A percentile compares a stretch with the other conserved stretches of the same genome.
These are phyloP conservation scores for Gila orcuttii DNA, from an alignment of 2,113 vertebrate species.

Conservation along the genomic window DNA sequence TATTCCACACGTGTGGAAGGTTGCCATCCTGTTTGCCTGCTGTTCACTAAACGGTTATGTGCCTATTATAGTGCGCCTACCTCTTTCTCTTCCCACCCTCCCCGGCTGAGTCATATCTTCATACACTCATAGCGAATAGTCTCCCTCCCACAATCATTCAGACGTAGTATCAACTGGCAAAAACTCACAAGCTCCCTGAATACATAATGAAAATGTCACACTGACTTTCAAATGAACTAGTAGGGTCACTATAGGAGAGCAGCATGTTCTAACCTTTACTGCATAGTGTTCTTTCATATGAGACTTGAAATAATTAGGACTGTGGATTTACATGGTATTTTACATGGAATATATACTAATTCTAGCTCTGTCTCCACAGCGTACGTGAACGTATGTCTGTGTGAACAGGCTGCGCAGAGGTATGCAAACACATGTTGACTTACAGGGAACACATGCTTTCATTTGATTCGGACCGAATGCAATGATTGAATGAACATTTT, in stretches of 20 bases:
- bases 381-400: too few relatives aligned
- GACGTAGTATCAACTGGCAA: conserved; percentile 1
- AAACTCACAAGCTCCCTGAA: conserved; percentile 21
- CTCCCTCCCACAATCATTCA: conserved; percentile 33
- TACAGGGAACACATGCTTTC: too few relatives aligned
- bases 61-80: background rate
- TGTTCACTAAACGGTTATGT: background rate
- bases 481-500: too few relatives aligned
- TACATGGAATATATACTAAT: too few relatives aligned
- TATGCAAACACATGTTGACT: too few relatives aligned
- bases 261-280: conserved; percentile 19
- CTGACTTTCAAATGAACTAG: background rate
- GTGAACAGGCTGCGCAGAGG: too few relatives aligned
- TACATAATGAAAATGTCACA: conserved; percentile 36
- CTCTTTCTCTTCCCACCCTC: background rate
- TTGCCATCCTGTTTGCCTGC: too few relatives aligned
- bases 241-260: background rate
- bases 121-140: background rate
- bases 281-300: background rate
- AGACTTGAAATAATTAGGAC: background rate
- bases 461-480: too few relatives aligned
- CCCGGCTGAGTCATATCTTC: conserved; percentile 30
- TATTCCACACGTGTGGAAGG: too few relatives aligned
- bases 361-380: too few relatives aligned
- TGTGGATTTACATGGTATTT: too few relatives aligned